Percentiles rank a stretch among this genome's conserved stretches.
Evolutionary conservation across 2,888 invertebrate genomes (phyloP).

Genomic region (Spisula subtruncata): DNA sequence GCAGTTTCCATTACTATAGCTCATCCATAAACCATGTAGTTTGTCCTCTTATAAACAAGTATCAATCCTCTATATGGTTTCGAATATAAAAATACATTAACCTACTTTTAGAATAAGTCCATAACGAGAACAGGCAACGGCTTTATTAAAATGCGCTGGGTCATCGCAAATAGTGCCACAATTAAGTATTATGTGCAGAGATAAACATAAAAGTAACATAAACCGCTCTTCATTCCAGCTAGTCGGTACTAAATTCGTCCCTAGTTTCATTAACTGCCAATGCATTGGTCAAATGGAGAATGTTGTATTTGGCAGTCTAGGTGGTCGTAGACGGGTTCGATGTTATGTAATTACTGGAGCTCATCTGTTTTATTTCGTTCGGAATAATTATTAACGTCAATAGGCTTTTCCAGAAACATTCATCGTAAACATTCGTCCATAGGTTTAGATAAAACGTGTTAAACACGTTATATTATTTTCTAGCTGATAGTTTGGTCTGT

Average conservation of each 20-base stretch:
- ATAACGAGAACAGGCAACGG: no score
- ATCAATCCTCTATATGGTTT: no score
- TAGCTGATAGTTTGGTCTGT: neutral
- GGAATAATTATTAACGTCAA: neutral
- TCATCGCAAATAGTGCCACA: neutral
- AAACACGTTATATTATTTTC: neutral
- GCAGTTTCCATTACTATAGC: no score
- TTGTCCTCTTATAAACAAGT: no score
- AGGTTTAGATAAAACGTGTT: neutral
- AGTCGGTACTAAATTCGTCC: neutral
- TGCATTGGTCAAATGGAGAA: neutral
- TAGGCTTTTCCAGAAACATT: neutral
- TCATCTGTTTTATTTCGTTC: neutral
- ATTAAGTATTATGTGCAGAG: neutral
- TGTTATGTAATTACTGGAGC: neutral
- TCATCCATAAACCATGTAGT: no score
- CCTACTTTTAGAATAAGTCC: no score
- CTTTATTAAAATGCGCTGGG: neutral
- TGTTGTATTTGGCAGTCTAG: neutral
- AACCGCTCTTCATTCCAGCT: neutral
- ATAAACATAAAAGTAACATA: neutral
- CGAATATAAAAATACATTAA: no score
- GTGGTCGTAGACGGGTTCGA: neutral
- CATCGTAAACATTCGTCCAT: neutral
- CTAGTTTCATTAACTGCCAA: neutral